Evolutionary conservation across 1,140 invertebrate genomes (phyloP), one percentile per base, ranked within the genome.

Genomic region (Lethrus apterus): DNA sequence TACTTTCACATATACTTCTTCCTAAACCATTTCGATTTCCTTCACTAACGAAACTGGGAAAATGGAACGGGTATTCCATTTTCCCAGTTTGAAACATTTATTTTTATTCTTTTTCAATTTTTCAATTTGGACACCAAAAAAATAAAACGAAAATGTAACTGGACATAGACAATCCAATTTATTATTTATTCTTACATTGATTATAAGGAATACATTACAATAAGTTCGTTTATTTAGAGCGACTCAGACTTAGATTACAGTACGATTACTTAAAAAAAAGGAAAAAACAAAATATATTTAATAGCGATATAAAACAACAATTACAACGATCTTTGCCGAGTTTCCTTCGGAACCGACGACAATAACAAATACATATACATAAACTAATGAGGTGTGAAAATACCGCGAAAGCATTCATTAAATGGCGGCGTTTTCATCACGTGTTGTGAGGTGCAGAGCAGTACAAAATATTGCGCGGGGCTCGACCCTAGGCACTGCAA

Each of bases 401-500:
- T n/a, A n/a, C n/a, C n/a, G n/a, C n/a, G n/a, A n/a, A n/a, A n/a
- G n/a, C 8, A 3, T 18, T 34, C 17, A 5, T 18, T 32, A 10
- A n/a, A 32, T 32, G 15, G 10, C 15, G 11, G 30, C 15, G 15
- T 13, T 14, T 14, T 32, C 32, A 13, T 15, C n/a, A 3, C 32
- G 19, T 18, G 32, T 18, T 18, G 15, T 32, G 4, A 38, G 35
- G 7, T 17, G 19, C 7, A 38, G 21, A 15, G 34, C 23, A 26
- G 23, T 26, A 36, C 34, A 38, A 38, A 38, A 7, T 15, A 15
- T 13, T 36, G 13, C 14, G 11, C 14, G 13, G 15, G 11, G 13
- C 18, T 3, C 8, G 46, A 44, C 56, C 56, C 57, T 58, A 66
- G 64, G 62, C 62, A 64, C 64, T 60, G 59, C 57, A 54, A 57